A percentile compares a stretch with the other conserved stretches of the same genome.
phyloP scores from a whole-genome alignment of 2,888 invertebrate species.

The Epistrophe grossulariae region DNA sequence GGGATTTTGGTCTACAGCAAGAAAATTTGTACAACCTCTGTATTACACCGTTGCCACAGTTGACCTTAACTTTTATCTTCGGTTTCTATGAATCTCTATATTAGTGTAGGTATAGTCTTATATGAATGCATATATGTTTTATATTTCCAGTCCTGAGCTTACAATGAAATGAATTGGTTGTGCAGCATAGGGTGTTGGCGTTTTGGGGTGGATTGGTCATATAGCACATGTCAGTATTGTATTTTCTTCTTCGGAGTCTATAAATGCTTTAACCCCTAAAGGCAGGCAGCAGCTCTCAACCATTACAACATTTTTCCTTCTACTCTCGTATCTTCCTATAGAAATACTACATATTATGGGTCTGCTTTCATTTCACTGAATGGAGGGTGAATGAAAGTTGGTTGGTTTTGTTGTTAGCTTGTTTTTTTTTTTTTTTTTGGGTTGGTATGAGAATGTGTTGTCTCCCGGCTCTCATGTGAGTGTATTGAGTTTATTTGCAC shows the following conservation, averaged over 20 bases:
- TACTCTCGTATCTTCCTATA: not conserved
- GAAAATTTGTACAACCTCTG: constrained; percentile 53
- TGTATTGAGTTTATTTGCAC: constrained; percentile 69
- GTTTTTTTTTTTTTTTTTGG: not conserved
- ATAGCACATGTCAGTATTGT: constrained; percentile 65
- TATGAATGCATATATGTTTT: not conserved
- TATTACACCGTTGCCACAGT: constrained; percentile 40
- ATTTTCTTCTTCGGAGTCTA: constrained; percentile 53
- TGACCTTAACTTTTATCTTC: constrained; percentile 74
- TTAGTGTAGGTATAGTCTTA: not conserved
- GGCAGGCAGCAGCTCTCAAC: constrained; percentile 51
- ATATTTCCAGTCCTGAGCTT: constrained; percentile 8
- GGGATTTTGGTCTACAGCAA: constrained; percentile 21
- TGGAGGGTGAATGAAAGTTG: constrained; percentile 15
- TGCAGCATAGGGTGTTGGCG: constrained; percentile 22
- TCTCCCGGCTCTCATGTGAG: constrained; percentile 26
- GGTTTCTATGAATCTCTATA: constrained; percentile 44
- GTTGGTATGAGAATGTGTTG: constrained; percentile 29
- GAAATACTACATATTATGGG: not conserved
- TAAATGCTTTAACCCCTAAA: constrained; percentile 63
- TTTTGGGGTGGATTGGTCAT: constrained; percentile 10
- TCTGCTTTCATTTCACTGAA: constrained; percentile 16
- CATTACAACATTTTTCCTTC: constrained; percentile 43
- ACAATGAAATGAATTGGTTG: constrained; percentile 34
- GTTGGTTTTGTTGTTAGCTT: constrained; percentile 34